A percentile compares a stretch with the other conserved stretches of the same genome.
Conservation (phyloP, 2,888 invertebrate species). For the Mimumesa dahlbomi region DNA sequence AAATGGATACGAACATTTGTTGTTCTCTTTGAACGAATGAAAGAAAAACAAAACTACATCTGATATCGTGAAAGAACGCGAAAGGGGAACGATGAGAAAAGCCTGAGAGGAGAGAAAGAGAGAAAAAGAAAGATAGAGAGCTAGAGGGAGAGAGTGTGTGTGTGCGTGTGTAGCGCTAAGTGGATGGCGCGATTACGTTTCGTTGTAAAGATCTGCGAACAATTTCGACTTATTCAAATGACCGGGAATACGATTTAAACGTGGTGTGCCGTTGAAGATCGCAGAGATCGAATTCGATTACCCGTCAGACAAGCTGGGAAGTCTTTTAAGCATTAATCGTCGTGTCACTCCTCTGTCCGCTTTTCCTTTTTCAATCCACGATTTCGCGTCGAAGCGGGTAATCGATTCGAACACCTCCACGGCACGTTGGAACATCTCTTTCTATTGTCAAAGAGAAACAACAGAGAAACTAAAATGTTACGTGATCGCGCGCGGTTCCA, state of each 20-base stretch:
- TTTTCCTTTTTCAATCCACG: constrained; percentile 29
- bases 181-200: constrained; percentile 65
- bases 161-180: constrained; percentile 52
- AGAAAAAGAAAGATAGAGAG: constrained; percentile 12
- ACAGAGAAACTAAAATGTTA: constrained; percentile 18
- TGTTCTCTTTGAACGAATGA: too few species aligned
- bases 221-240: constrained; percentile 18
- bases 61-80: constrained; percentile 13
- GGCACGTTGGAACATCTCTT: constrained; percentile 6
- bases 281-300: not conserved
- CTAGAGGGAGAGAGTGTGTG: constrained; percentile 37
- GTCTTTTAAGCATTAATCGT: constrained; percentile 21
- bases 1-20: too few species aligned
- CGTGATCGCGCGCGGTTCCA: constrained; percentile 64
- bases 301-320: constrained; percentile 22
- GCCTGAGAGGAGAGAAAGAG: too few species aligned
- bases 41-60: too few species aligned
- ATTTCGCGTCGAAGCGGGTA: constrained; percentile 10
- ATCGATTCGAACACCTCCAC: constrained; percentile 1
- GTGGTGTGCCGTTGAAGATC: not conserved
- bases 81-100: not conserved
- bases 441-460: too few species aligned
- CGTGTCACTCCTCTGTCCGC: constrained; percentile 24
- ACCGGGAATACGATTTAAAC: not conserved
- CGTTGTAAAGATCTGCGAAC: constrained; percentile 13